These are phyloP conservation scores for Dryocosmus kuriphilus DNA, from an alignment of 2,888 invertebrate species.

Conservation along the genomic window DNA sequence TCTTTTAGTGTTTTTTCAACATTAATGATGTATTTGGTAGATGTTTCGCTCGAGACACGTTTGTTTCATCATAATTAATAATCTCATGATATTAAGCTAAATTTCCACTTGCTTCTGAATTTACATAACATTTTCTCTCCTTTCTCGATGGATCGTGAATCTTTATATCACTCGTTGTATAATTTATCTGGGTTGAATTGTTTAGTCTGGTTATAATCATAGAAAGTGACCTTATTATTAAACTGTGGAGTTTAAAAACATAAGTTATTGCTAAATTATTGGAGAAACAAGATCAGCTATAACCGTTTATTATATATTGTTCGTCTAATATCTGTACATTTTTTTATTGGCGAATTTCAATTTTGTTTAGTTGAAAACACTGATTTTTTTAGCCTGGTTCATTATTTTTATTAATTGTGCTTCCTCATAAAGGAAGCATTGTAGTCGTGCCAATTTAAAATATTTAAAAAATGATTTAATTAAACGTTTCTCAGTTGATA, in stretches of 20 bases:
- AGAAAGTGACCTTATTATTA: not conserved
- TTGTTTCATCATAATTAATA: not conserved
- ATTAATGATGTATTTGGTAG: not conserved
- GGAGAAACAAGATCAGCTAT: not conserved
- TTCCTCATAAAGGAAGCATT: too few species aligned
- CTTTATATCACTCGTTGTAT: too few species aligned
- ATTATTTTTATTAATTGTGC: too few species aligned
- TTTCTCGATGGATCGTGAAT: too few species aligned
- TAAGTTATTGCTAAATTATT: not conserved
- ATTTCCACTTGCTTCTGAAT: not conserved
- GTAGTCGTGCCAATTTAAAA: too few species aligned
- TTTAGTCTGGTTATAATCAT: not conserved
- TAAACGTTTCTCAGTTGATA: too few species aligned
- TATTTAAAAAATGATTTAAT: too few species aligned
- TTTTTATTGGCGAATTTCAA: too few species aligned
- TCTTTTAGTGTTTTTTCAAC: not conserved
- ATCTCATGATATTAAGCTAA: not conserved
- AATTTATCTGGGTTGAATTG: not conserved
- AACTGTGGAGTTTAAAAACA: not conserved
- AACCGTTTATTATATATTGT: not conserved
- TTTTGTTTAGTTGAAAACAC: too few species aligned
- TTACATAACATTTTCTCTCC: not conserved
- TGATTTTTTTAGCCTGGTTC: too few species aligned
- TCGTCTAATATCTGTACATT: too few species aligned
- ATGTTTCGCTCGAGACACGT: not conserved